Conservation (phyloP, 2,888 invertebrate species). For the Acanthosoma haemorrhoidale region DNA sequence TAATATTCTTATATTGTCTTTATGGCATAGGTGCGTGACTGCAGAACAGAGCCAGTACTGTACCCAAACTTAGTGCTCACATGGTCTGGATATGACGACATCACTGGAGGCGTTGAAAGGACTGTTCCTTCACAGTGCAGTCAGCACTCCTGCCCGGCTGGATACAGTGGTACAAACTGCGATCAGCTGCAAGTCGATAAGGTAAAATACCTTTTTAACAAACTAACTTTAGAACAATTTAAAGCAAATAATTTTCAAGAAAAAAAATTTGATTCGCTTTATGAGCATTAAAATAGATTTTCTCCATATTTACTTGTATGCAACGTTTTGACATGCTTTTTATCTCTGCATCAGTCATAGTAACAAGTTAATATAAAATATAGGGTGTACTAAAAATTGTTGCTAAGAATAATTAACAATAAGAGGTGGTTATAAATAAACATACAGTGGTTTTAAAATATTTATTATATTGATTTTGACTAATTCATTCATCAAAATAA, state of each 20-base stretch:
- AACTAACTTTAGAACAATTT: background rate
- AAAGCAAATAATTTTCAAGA: no score
- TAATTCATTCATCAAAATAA: no score
- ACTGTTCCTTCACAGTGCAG: conserved; percentile 89
- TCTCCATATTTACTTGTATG: no score
- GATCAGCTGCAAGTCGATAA: conserved; percentile 79
- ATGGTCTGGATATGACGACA: conserved; percentile 90
- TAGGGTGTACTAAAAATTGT: no score
- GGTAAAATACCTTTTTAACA: conserved; percentile 44
- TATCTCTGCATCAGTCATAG: no score
- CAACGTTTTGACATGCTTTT: no score
- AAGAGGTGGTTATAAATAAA: no score
- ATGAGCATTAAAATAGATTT: background rate
- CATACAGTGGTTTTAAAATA: no score
- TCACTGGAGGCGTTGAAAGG: conserved; percentile 81
- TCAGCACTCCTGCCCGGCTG: conserved; percentile 79
- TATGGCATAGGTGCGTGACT: conserved; percentile 60
- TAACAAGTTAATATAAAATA: no score
- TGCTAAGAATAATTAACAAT: no score
- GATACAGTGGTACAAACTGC: conserved; percentile 79
- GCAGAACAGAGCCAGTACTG: conserved; percentile 84
- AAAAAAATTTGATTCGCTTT: no score
- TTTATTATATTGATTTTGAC: no score
- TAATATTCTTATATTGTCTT: background rate
- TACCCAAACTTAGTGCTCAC: conserved; percentile 79